Base-by-base conservation (phyloP, 2,888 invertebrate species). In the Dolichopus griseipennis region DNA sequence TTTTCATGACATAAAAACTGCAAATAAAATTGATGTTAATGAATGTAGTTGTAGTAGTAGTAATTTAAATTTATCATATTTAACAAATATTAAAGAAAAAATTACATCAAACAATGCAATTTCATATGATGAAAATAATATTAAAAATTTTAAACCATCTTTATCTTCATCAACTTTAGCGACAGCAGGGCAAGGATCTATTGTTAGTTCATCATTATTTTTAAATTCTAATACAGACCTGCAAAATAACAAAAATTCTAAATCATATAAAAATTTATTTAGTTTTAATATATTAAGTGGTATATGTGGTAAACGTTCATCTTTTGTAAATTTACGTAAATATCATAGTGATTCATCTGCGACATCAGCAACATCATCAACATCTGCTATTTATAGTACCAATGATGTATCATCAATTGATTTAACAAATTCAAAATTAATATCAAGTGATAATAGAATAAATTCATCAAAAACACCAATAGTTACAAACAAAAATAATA, bases 261-360 rank as follows among this genome's bases (percentile, higher is more conserved):
- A 70, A 62, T 66, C 69, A 22, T 68, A 71, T 15, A 70, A 67
- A 43, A 73, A 70, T 67, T 68, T 72, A 8, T 69, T 72, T 64
- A 67, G 71, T 61, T 72, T 74, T 27, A 73, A 72, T 70, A 68
- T 73, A 61, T 66, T 76, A 64, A 74, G 71, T 64, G 74, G 74
- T 33, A 72, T 76, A 67, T 76, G 75, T 67, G 74, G 75, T 12
- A 72, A 72, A 18, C 71, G 73, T 4, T 52, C 52, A 52, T 71
- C 73, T n/a, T 72, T 73, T 64, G 68, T 66, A 33, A 71, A 70
- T 67, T 61, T 74, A 43, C 66, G 67, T 22, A 70, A 70, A 21
- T 43, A 21, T 62, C 65, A 66, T 10, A 66, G 52, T 41, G 68
- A 70, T 33, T 64, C 68, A 20, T 69, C 69, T 37, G 65, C 68